A percentile compares a stretch with the other conserved stretches of the same genome.
Conservation (phyloP, 2,113 vertebrate genomes). For the Oreochromis aureus region DNA sequence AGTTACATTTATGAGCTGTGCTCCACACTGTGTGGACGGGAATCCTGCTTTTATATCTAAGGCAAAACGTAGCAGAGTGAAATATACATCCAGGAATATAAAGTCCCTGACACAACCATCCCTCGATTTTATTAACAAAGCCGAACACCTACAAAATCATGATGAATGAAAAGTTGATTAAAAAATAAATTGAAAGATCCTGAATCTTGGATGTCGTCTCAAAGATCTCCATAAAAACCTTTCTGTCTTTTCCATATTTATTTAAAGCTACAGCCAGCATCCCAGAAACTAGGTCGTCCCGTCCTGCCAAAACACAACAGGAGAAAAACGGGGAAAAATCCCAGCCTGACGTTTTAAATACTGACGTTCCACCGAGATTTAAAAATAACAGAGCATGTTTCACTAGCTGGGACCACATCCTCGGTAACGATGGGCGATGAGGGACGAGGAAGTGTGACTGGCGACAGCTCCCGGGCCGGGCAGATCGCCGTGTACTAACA, state of each 20-base stretch:
- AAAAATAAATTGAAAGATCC: not conserved
- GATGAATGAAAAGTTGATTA: fast-evolving
- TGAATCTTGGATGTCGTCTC: not conserved
- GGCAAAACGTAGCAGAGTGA: not conserved
- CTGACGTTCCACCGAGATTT: not conserved
- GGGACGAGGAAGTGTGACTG: no score
- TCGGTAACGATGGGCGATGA: no score
- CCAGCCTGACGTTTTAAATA: not conserved
- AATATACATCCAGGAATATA: not conserved
- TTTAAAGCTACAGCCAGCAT: not conserved
- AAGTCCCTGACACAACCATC: fast-evolving
- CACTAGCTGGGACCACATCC: no score
- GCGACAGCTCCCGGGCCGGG: no score
- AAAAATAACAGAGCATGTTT: not conserved
- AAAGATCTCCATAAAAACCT: not conserved
- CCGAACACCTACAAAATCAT: fast-evolving
- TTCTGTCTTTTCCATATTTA: not conserved
- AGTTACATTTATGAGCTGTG: not conserved
- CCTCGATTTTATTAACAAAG: not conserved
- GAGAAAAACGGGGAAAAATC: not conserved
- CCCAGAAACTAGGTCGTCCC: not conserved
- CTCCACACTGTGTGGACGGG: not conserved
- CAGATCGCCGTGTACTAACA: no score
- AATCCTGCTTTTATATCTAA: fast-evolving
- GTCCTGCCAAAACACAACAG: not conserved